phyloP scores from a whole-genome alignment of 2,113 vertebrate genomes.

The Myrmecophaga tridactyla region DNA sequence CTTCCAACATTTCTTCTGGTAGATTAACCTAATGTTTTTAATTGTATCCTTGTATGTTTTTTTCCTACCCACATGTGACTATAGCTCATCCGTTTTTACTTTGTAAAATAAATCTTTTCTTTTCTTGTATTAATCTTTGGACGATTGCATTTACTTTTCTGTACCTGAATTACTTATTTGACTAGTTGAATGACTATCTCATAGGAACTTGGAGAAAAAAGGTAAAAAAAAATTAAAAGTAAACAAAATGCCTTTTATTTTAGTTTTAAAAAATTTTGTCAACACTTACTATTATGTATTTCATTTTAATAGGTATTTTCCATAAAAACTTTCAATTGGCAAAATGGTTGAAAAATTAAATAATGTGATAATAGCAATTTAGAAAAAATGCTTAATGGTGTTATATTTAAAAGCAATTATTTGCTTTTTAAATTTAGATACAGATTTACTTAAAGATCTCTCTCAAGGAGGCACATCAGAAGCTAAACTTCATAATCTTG shows the following conservation, averaged over 20 bases:
- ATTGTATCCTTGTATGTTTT: neutral
- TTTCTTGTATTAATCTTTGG: neutral
- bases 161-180: neutral
- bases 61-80: neutral
- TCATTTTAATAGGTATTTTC: conserved; percentile 23
- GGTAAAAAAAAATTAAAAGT: conserved; percentile 28
- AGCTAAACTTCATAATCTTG: conserved; percentile 87
- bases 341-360: conserved; percentile 51
- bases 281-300: neutral
- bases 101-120: neutral
- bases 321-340: neutral
- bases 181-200: neutral
- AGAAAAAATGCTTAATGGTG: neutral
- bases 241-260: conserved; percentile 31
- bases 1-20: neutral
- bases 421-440: conserved; percentile 83
- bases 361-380: neutral
- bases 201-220: conserved; percentile 32
- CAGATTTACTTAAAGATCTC: conserved; percentile 88
- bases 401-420: conserved; percentile 22
- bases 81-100: neutral
- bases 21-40: neutral
- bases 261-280: neutral
- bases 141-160: neutral
- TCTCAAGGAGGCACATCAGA: conserved; percentile 86